Conservation (phyloP, 2,888 invertebrate genomes). For the Eulithis prunata region DNA sequence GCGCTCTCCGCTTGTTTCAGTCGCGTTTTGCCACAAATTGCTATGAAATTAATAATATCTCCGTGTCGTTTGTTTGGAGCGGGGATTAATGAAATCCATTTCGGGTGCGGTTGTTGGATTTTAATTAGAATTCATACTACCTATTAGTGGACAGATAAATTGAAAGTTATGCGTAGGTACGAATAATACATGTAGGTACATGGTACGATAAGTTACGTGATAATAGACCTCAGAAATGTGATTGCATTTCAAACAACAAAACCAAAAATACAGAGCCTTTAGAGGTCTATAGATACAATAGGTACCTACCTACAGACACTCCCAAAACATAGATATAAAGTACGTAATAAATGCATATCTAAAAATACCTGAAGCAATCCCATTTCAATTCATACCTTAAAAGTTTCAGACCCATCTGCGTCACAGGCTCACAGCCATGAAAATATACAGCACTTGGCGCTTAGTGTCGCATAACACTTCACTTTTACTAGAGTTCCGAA, state of each 20-base stretch:
- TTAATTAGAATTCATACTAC: slow-evolving; percentile 30
- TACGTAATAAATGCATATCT: neutral
- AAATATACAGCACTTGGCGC: slow-evolving; percentile 37
- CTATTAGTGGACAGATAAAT: slow-evolving; percentile 15
- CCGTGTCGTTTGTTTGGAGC: slow-evolving; percentile 54
- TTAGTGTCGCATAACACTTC: slow-evolving; percentile 61
- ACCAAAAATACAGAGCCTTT: too few relatives aligned
- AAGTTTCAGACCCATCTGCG: slow-evolving; percentile 52
- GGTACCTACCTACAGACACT: too few relatives aligned
- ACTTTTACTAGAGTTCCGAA: slow-evolving; percentile 70
- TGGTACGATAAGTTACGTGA: neutral
- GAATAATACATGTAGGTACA: too few relatives aligned
- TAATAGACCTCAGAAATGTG: neutral
- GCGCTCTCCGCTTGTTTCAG: slow-evolving; percentile 59
- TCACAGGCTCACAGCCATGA: slow-evolving; percentile 39
- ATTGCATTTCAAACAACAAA: too few relatives aligned
- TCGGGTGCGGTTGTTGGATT: slow-evolving; percentile 32
- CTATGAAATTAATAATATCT: slow-evolving; percentile 66
- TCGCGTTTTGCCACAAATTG: slow-evolving; percentile 63
- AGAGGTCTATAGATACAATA: too few relatives aligned
- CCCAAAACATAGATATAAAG: neutral
- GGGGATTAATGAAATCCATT: slow-evolving; percentile 47
- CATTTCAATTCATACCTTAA: slow-evolving; percentile 56
- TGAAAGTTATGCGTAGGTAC: too few relatives aligned
- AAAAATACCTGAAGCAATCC: slow-evolving; percentile 40